phyloP scores from a whole-genome alignment of 2,888 invertebrate species.

The Pogonocherus hispidulus region DNA sequence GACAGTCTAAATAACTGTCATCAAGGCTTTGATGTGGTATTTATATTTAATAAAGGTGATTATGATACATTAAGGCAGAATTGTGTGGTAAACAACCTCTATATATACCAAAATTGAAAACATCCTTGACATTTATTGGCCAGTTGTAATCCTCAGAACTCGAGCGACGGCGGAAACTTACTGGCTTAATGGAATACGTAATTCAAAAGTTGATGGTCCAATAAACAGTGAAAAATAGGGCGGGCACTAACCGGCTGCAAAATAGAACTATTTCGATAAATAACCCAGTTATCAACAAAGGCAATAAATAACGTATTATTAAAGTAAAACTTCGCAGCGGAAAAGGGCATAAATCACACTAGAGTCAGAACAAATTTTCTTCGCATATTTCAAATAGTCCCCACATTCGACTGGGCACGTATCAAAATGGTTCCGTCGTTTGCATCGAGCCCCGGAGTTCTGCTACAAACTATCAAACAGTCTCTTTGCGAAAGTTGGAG shows the following conservation, averaged over 20 bases:
- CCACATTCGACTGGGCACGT: slow-evolving; percentile 40
- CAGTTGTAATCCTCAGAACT: neutral
- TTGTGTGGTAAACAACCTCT: neutral
- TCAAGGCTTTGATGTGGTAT: neutral
- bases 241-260: neutral
- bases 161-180: neutral
- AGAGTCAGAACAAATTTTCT: slow-evolving; percentile 33
- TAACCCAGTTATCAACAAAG: slow-evolving; percentile 37
- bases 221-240: slow-evolving; percentile 1
- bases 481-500: slow-evolving; percentile 30
- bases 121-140: neutral
- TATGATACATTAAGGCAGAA: neutral
- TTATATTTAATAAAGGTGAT: neutral
- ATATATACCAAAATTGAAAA: neutral
- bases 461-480: slow-evolving; percentile 11
- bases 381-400: slow-evolving; percentile 44
- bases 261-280: slow-evolving; percentile 13
- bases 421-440: slow-evolving; percentile 18
- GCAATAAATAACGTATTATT: slow-evolving; percentile 37
- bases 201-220: slow-evolving; percentile 2
- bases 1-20: neutral
- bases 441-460: neutral
- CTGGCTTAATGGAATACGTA: neutral
- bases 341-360: slow-evolving; percentile 19
- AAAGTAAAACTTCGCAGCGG: slow-evolving; percentile 34